Percentiles rank a stretch among this genome's conserved stretches.
These are phyloP conservation scores for Scaptomyza cyrtandrae DNA, from an alignment of 2,888 invertebrate genomes.

Conservation along the genomic window DNA sequence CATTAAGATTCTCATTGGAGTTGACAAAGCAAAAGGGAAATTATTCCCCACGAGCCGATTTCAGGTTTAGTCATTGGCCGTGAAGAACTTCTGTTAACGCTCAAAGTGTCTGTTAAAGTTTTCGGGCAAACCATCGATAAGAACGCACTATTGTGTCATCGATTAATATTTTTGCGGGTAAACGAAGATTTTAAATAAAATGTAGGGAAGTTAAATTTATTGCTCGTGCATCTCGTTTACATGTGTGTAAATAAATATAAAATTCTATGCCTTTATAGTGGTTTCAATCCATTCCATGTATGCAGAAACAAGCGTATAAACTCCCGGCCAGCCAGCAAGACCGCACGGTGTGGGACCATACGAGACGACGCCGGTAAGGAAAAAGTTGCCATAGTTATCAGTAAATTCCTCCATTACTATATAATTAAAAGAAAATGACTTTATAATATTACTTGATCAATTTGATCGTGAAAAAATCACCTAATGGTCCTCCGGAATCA, in stretches of 20 bases:
- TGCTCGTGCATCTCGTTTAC: not conserved
- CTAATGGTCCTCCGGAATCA: conserved; percentile 87
- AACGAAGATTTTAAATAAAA: not conserved
- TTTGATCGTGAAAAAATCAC: conserved; percentile 10
- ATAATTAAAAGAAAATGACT: not conserved
- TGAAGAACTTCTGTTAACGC: not conserved
- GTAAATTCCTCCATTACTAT: conserved; percentile 84
- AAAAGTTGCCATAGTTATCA: conserved; percentile 85
- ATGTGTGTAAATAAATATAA: not conserved
- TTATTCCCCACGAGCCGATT: no score
- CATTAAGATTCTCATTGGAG: no score
- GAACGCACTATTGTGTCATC: not conserved
- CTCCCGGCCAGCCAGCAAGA: conserved; percentile 87
- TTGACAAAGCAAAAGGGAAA: no score
- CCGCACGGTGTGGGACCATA: conserved; percentile 88
- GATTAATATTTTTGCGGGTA: conserved; percentile 9
- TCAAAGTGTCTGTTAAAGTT: not conserved
- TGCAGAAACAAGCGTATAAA: conserved; percentile 87
- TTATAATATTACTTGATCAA: not conserved
- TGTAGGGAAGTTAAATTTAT: not conserved
- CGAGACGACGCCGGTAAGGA: conserved; percentile 87
- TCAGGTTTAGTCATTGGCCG: no score
- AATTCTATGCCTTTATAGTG: conserved; percentile 74
- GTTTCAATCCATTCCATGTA: conserved; percentile 87
- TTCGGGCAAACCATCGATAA: no score